Conservation (phyloP, 2,797 vertebrate species). For the Okamejei kenojei region DNA sequence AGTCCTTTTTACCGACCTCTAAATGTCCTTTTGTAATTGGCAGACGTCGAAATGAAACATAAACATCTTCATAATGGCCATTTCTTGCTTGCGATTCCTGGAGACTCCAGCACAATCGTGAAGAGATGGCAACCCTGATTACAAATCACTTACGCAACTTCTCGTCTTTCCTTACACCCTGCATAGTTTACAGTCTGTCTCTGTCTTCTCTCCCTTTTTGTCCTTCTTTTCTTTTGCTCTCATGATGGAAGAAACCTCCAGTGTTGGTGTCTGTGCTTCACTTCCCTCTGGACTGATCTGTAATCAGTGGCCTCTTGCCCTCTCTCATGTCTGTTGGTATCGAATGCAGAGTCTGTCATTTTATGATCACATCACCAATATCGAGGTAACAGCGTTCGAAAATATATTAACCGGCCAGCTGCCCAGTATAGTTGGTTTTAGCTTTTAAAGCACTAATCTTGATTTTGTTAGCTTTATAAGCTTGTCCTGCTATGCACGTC, state of each 20-base stretch:
- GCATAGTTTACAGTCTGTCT: slow-evolving; percentile 47
- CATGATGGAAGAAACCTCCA: slow-evolving; percentile 70
- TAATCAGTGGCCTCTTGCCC: slow-evolving; percentile 71
- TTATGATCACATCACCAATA: slow-evolving; percentile 74
- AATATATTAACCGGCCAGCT: neutral
- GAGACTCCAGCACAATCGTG: neutral
- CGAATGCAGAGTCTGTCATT: slow-evolving; percentile 75
- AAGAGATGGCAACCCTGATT: slow-evolving; percentile 4
- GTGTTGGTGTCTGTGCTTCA: slow-evolving; percentile 67
- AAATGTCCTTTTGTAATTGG: neutral
- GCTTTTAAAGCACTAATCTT: neutral
- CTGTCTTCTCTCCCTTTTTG: slow-evolving; percentile 27
- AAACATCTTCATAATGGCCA: no score
- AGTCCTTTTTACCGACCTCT: neutral
- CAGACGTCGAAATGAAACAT: neutral
- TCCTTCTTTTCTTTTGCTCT: slow-evolving; percentile 50
- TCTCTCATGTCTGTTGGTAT: slow-evolving; percentile 77
- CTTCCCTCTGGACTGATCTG: slow-evolving; percentile 66
- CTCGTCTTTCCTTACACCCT: slow-evolving; percentile 15
- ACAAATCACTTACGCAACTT: neutral
- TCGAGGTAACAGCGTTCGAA: slow-evolving; percentile 63
- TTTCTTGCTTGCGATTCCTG: neutral
- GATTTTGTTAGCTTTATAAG: neutral
- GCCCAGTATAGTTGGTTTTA: neutral
- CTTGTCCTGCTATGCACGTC: neutral